Evolutionary conservation across 2,888 invertebrate genomes (phyloP).

Genomic region (Drosophila stalkeri): DNA sequence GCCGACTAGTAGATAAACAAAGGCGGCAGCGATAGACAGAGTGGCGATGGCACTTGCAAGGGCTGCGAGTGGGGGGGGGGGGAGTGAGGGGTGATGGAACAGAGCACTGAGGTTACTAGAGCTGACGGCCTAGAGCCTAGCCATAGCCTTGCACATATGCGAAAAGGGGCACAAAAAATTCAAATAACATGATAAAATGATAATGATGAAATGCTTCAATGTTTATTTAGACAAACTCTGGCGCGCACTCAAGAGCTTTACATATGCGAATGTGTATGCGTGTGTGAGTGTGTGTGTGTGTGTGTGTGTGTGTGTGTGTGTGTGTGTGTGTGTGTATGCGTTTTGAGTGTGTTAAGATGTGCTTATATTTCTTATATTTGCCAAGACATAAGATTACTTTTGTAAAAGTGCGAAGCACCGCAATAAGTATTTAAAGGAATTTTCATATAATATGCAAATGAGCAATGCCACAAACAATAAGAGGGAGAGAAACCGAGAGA

Average conservation of each 20-base stretch:
- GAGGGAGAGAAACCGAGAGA: neutral
- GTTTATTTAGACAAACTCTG: slow-evolving; percentile 62
- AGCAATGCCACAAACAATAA: slow-evolving; percentile 18
- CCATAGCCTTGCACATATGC: slow-evolving; percentile 55
- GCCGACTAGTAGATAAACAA: slow-evolving; percentile 49
- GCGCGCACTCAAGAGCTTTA: slow-evolving; percentile 11
- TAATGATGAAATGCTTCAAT: slow-evolving; percentile 73
- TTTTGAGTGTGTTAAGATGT: slow-evolving; percentile 16
- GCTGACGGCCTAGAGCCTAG: slow-evolving; percentile 6
- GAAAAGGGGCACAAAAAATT: slow-evolving; percentile 53
- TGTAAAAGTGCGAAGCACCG: slow-evolving; percentile 66
- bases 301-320: neutral
- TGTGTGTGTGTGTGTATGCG: slow-evolving; percentile 2
- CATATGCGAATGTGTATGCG: neutral
- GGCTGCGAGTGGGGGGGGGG: neutral
- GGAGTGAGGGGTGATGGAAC: too few relatives aligned
- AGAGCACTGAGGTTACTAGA: neutral
- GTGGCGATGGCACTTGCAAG: neutral
- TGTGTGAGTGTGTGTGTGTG: slow-evolving; percentile 1
- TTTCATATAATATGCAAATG: slow-evolving; percentile 79
- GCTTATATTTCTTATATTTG: slow-evolving; percentile 46
- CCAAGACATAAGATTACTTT: slow-evolving; percentile 71
- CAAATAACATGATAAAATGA: slow-evolving; percentile 75
- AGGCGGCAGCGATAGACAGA: slow-evolving; percentile 6
- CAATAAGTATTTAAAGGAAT: slow-evolving; percentile 79